Evolutionary conservation across 2,113 vertebrate species (phyloP).

Genomic region (Hylia prasina): DNA sequence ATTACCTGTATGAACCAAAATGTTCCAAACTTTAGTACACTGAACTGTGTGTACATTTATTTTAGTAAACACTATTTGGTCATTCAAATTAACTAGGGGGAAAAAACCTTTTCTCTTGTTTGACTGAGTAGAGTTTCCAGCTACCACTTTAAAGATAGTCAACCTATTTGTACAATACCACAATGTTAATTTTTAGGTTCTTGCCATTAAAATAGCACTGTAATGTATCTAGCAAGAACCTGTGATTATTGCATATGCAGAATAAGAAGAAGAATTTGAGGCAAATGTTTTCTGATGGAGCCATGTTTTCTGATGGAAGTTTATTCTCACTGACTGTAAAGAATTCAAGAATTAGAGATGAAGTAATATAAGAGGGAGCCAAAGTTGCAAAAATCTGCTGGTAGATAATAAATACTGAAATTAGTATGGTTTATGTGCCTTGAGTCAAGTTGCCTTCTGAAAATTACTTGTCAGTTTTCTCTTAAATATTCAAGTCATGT

Average conservation of each 20-base stretch:
- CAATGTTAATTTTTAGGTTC: not conserved
- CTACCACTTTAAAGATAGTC: not conserved
- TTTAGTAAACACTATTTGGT: not conserved
- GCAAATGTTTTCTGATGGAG: not conserved
- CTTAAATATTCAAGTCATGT: not conserved
- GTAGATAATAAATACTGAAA: not conserved
- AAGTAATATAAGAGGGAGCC: not conserved
- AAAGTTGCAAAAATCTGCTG: not conserved
- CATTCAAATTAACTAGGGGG: not conserved
- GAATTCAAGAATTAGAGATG: not conserved
- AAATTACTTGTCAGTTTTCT: not conserved
- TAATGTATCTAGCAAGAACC: not conserved
- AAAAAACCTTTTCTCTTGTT: not conserved
- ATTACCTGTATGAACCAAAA: not conserved
- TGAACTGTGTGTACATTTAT: not conserved
- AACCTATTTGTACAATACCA: not conserved
- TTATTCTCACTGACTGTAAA: not conserved
- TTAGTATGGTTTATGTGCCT: not conserved
- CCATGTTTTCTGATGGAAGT: not conserved
- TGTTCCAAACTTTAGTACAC: not conserved
- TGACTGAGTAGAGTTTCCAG: not conserved
- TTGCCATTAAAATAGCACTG: not conserved
- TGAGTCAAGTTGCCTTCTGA: not conserved
- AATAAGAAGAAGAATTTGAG: not conserved
- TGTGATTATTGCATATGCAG: not conserved